phyloP scores from a whole-genome alignment of 2,888 invertebrate species.

The Epinotia nisella region DNA sequence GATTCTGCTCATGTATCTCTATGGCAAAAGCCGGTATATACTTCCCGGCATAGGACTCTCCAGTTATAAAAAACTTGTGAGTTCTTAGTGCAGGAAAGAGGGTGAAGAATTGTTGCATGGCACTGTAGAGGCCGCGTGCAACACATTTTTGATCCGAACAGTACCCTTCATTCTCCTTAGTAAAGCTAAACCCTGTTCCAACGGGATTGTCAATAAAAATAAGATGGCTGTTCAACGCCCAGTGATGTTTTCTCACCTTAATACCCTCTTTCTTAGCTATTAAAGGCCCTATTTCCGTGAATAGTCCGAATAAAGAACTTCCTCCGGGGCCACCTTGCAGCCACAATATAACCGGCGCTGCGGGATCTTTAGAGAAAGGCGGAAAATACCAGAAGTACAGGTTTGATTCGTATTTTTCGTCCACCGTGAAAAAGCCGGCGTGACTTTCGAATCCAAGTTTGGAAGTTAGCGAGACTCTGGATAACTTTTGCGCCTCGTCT shows the following conservation, averaged over 20 bases:
- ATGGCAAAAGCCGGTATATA: conserved; percentile 80
- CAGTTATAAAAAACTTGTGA: conserved; percentile 85
- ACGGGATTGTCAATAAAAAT: conserved; percentile 88
- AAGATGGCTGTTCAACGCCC: conserved; percentile 85
- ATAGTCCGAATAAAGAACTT: conserved; percentile 82
- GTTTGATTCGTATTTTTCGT: conserved; percentile 83
- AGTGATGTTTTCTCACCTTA: conserved; percentile 77
- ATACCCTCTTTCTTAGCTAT: conserved; percentile 70
- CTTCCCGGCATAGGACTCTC: conserved; percentile 87
- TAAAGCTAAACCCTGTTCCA: conserved; percentile 87
- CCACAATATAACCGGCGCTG: conserved; percentile 83
- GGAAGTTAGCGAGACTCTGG: conserved; percentile 67
- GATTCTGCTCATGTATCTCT: conserved; percentile 80
- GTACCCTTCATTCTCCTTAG: conserved; percentile 80
- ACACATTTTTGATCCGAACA: conserved; percentile 83
- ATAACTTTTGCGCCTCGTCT: conserved; percentile 73
- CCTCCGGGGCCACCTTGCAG: conserved; percentile 86
- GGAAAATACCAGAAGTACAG: conserved; percentile 88
- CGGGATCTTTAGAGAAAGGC: conserved; percentile 67
- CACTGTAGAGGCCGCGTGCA: conserved; percentile 80
- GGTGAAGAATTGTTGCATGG: conserved; percentile 84
- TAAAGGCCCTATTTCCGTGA: conserved; percentile 86
- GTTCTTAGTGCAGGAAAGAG: conserved; percentile 82
- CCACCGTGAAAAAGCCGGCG: conserved; percentile 86
- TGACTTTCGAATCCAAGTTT: conserved; percentile 79